These are phyloP conservation scores for Zingel zingel DNA, from an alignment of 2,113 vertebrate species.

Conservation along the genomic window DNA sequence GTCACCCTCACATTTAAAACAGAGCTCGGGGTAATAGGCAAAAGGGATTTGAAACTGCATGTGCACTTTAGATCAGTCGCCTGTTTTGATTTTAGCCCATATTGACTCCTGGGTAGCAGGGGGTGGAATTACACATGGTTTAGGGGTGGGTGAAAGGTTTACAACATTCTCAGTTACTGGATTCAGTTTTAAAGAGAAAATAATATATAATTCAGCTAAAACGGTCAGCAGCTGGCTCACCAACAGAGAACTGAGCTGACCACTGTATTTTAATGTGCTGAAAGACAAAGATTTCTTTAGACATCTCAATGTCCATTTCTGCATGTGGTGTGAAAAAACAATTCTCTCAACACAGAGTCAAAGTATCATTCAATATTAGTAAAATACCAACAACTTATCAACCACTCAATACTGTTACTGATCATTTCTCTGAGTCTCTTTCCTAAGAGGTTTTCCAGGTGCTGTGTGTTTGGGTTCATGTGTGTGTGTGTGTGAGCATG, in stretches of 20 bases:
- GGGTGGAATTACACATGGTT: slow-evolving; percentile 9
- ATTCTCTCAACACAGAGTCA: slow-evolving; percentile 35
- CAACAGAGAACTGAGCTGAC: not conserved
- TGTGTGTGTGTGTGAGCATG: slow-evolving; percentile 20
- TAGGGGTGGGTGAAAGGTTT: not conserved
- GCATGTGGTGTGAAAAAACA: slow-evolving; percentile 1
- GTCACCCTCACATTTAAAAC: not conserved
- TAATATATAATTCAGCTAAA: slow-evolving; percentile 10
- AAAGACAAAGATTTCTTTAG: slow-evolving; percentile 11
- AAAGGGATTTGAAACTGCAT: not conserved
- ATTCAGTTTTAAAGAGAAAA: slow-evolving; percentile 10
- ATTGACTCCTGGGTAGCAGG: not conserved
- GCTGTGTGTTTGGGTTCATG: slow-evolving; percentile 16
- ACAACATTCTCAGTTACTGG: slow-evolving; percentile 2
- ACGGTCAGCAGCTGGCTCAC: not conserved
- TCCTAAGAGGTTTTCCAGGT: slow-evolving; percentile 44
- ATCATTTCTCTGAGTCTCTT: slow-evolving; percentile 15
- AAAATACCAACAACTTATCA: slow-evolving; percentile 41
- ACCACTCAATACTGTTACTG: slow-evolving; percentile 36
- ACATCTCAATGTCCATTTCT: slow-evolving; percentile 31
- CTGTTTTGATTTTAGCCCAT: not conserved
- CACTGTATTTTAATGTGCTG: not conserved
- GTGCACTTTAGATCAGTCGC: not conserved
- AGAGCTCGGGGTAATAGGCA: not conserved
- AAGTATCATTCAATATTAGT: slow-evolving; percentile 44